Evolutionary conservation across 2,797 vertebrate genomes (phyloP).

Genomic region (Babyrousa celebensis): DNA sequence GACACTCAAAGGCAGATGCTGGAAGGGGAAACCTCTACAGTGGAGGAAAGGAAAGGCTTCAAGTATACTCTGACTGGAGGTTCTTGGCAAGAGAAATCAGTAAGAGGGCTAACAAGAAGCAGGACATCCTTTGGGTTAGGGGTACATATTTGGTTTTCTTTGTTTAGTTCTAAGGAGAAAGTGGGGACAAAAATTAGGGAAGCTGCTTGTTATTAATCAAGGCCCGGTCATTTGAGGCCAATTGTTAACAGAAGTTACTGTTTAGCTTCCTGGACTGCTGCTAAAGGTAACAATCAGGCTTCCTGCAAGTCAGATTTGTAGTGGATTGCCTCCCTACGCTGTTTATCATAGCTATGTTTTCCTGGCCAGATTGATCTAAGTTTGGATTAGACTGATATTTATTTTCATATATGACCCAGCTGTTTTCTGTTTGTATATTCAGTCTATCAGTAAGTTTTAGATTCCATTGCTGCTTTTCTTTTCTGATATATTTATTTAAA

Average conservation of each 20-base stretch:
- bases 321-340: not conserved
- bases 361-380: not conserved
- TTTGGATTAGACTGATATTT: not conserved
- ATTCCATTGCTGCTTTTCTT: not conserved
- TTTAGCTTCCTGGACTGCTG: not conserved
- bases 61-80: not conserved
- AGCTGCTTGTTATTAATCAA: not conserved
- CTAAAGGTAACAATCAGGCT: not conserved
- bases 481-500: slow-evolving; percentile 42
- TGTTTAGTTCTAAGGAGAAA: not conserved
- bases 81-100: not conserved
- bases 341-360: not conserved
- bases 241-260: not conserved
- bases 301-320: not conserved
- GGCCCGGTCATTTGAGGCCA: not conserved
- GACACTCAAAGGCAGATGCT: not conserved
- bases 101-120: not conserved
- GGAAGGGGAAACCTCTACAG: not conserved
- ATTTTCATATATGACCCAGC: not conserved
- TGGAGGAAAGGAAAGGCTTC: not conserved
- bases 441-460: not conserved
- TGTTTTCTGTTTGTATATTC: not conserved
- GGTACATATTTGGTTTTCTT: not conserved
- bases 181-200: not conserved
- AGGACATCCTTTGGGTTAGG: not conserved